Conservation (phyloP, 2,113 vertebrate species). For the Anguilla rostrata region DNA sequence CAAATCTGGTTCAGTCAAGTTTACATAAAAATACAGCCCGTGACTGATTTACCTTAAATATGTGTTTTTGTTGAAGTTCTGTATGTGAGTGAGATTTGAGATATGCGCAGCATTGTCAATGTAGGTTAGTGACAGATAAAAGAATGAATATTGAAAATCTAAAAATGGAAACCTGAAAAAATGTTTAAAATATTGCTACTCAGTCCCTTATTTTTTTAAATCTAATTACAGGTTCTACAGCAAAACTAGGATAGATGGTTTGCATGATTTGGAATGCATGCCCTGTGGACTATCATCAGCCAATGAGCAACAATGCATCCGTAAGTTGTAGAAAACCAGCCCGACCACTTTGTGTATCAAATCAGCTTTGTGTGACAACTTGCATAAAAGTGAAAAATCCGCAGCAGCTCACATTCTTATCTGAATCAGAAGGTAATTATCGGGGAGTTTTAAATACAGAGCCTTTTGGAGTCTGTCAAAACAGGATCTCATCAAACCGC, state of each 20-base stretch:
- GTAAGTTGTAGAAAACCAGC: conserved; percentile 12
- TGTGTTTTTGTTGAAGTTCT: neutral
- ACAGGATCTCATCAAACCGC: neutral
- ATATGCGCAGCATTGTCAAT: neutral
- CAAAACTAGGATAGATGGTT: conserved; percentile 75
- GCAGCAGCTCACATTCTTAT: neutral
- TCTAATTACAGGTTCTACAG: conserved; percentile 71
- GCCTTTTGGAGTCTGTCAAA: neutral
- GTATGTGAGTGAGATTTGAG: neutral
- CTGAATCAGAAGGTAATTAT: neutral
- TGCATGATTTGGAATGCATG: conserved; percentile 77
- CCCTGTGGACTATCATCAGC: conserved; percentile 69
- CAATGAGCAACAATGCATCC: conserved; percentile 66
- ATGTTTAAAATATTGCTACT: neutral
- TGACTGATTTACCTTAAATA: neutral
- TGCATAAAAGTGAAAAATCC: neutral
- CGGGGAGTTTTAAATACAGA: neutral
- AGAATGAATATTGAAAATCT: neutral
- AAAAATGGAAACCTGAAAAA: neutral
- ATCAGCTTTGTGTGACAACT: conserved; percentile 4
- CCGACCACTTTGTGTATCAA: neutral
- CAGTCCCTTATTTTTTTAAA: conserved; percentile 2
- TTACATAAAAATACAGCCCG: neutral
- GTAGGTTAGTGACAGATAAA: neutral
- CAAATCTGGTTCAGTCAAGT: neutral